These are phyloP conservation scores for Drosophila pallidifrons DNA, from an alignment of 1,140 invertebrate species.

Conservation along the genomic window DNA sequence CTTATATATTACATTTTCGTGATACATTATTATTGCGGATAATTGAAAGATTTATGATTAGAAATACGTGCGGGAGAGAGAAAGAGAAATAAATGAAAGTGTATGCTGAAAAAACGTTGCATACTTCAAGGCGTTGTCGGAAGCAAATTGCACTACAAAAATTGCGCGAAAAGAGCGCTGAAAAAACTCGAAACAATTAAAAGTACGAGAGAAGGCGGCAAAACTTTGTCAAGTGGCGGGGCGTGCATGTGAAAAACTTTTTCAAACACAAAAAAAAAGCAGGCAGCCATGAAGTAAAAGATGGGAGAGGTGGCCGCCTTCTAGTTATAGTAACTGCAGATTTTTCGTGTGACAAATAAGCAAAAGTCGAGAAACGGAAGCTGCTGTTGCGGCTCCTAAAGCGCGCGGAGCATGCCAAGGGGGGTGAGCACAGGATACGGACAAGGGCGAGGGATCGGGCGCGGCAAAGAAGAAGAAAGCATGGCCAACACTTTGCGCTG, in stretches of 20 bases:
- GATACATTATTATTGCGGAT: constrained; percentile 6
- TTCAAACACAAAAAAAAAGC: constrained; percentile 55
- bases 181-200: constrained; percentile 72
- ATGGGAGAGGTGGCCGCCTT: constrained; percentile 3
- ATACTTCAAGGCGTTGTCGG: constrained; percentile 55
- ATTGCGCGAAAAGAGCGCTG: constrained; percentile 5
- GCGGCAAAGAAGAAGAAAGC: constrained; percentile 19
- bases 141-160: constrained; percentile 51
- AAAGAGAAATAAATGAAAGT: background rate
- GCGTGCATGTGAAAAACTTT: constrained; percentile 63
- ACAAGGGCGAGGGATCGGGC: constrained; percentile 1
- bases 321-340: constrained; percentile 39
- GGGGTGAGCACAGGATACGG: constrained; percentile 1
- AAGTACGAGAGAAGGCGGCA: constrained; percentile 49
- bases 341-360: constrained; percentile 76
- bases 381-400: constrained; percentile 12
- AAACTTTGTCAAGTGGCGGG: constrained; percentile 55
- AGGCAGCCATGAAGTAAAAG: background rate
- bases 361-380: constrained; percentile 67
- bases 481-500: constrained; percentile 70
- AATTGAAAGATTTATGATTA: constrained; percentile 41
- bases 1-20: background rate
- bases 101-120: constrained; percentile 30
- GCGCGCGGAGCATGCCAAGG: constrained; percentile 11
- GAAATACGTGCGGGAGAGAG: background rate